phyloP scores from a whole-genome alignment of 2,113 vertebrate species.

The Turnix velox region DNA sequence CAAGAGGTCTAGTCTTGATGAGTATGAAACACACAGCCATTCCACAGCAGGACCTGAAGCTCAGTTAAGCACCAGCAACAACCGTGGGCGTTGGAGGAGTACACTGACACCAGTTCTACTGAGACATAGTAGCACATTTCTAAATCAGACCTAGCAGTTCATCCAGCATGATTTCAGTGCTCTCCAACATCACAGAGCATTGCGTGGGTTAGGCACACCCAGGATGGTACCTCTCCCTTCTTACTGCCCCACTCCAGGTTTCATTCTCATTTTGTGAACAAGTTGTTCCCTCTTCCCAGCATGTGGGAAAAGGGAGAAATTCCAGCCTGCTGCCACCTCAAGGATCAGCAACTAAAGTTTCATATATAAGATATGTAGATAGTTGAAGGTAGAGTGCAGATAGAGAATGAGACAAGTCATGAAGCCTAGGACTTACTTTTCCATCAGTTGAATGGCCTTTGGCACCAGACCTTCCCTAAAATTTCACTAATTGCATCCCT shows the following conservation, averaged over 20 bases:
- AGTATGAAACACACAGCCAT: not conserved
- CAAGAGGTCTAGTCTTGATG: not conserved
- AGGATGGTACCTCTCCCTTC: not conserved
- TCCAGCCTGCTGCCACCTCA: not conserved
- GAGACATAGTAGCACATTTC: not conserved
- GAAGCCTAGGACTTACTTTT: not conserved
- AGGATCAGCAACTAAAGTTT: not conserved
- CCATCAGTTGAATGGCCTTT: not conserved
- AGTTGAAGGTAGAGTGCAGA: not conserved
- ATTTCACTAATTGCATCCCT: not conserved
- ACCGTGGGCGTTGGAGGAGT: not conserved
- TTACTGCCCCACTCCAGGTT: not conserved
- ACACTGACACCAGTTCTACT: not conserved
- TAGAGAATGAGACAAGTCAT: not conserved
- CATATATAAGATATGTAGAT: not conserved
- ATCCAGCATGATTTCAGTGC: accelerated
- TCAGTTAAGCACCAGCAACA: not conserved
- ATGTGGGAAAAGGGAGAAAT: not conserved
- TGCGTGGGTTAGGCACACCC: no score
- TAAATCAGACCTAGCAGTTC: not conserved
- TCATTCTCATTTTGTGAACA: not conserved
- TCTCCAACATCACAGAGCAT: not conserved
- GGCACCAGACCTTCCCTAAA: not conserved
- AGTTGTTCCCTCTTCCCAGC: not conserved
- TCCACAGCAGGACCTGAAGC: not conserved